Evolutionary conservation across 2,113 vertebrate species (phyloP).

Genomic region (Notothenia rossii): DNA sequence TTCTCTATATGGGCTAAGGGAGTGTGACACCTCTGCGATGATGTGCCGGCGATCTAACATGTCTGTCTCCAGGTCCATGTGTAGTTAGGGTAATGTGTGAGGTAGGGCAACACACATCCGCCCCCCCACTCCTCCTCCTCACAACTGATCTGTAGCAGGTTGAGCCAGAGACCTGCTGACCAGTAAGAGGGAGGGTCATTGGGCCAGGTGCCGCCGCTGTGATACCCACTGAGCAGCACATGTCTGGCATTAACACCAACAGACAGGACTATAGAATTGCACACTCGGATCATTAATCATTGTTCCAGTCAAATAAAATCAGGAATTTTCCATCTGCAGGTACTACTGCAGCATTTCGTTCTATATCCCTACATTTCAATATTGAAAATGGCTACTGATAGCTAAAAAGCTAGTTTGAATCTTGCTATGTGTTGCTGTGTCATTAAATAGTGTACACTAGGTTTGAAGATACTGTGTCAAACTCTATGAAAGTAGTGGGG

Average conservation of each 20-base stretch:
- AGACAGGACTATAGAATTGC: constrained; percentile 57
- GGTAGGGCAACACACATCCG: constrained; percentile 15
- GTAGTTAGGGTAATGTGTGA: constrained; percentile 2
- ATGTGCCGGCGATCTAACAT: constrained; percentile 23
- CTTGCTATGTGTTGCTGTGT: neutral
- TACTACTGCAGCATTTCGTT: no score
- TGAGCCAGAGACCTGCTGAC: constrained; percentile 82
- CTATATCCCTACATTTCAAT: neutral
- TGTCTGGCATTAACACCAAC: constrained; percentile 76
- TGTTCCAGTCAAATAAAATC: constrained; percentile 15
- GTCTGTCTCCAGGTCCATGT: constrained; percentile 18
- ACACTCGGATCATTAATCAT: constrained; percentile 50
- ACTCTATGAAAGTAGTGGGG: neutral
- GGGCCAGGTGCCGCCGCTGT: constrained; percentile 74
- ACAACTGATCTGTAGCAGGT: constrained; percentile 59
- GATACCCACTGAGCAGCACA: constrained; percentile 79
- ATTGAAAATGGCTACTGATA: neutral
- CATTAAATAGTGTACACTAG: no score
- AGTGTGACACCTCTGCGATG: constrained; percentile 19
- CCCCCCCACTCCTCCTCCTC: constrained; percentile 21
- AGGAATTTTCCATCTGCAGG: neutral
- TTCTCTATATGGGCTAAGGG: constrained; percentile 26
- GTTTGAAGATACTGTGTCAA: neutral
- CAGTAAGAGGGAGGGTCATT: constrained; percentile 80
- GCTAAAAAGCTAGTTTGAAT: neutral